Conservation (phyloP, 1,140 invertebrate genomes). For the Danaus melanippus region DNA sequence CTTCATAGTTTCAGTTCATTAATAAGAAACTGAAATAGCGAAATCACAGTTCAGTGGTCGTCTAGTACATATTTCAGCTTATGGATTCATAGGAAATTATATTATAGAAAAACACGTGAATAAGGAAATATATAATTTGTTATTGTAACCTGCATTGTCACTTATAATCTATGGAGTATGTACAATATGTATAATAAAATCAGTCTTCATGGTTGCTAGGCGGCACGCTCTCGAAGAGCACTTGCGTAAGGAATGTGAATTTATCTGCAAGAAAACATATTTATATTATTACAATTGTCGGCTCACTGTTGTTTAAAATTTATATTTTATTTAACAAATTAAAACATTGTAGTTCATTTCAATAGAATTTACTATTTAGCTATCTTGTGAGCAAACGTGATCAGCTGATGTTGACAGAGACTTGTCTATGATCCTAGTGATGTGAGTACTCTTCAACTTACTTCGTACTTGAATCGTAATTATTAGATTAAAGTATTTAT, state of each 20-base stretch:
- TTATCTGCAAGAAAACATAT: slow-evolving; percentile 74
- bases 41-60: too few relatives aligned
- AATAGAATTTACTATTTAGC: too few relatives aligned
- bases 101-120: not conserved
- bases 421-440: too few relatives aligned
- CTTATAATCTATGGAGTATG: slow-evolving; percentile 16
- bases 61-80: too few relatives aligned
- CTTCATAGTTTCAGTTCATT: too few relatives aligned
- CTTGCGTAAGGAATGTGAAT: slow-evolving; percentile 79
- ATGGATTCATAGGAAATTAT: not conserved
- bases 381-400: too few relatives aligned
- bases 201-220: slow-evolving; percentile 69
- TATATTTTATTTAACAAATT: slow-evolving; percentile 2
- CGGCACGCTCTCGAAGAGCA: slow-evolving; percentile 81
- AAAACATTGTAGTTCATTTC: too few relatives aligned
- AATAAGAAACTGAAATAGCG: too few relatives aligned
- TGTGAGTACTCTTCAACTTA: too few relatives aligned
- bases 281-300: not conserved
- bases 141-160: slow-evolving; percentile 3
- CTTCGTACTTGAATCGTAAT: too few relatives aligned
- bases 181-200: slow-evolving; percentile 28
- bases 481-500: too few relatives aligned
- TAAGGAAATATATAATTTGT: slow-evolving; percentile 12
- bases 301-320: not conserved
- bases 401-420: too few relatives aligned